Conservation (phyloP, 2,113 vertebrate species). For the Siphamia tubifer region DNA sequence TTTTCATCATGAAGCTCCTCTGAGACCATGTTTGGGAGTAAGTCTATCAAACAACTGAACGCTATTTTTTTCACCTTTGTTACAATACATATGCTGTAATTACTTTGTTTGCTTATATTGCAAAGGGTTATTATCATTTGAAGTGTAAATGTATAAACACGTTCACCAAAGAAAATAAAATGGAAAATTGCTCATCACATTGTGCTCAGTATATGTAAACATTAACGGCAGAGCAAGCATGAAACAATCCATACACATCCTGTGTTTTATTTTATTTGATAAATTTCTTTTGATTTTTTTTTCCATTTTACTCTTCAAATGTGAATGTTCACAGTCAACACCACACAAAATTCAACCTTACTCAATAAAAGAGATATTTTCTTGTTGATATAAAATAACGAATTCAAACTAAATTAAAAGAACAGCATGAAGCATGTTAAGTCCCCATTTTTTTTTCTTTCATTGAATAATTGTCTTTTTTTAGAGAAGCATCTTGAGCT, state of each 20-base stretch:
- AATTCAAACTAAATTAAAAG: slow-evolving; percentile 78
- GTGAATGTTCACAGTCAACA: slow-evolving; percentile 81
- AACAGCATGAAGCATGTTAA: slow-evolving; percentile 73
- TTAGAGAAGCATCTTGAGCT: slow-evolving; percentile 53
- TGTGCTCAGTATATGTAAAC: not conserved
- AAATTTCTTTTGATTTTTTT: slow-evolving; percentile 74
- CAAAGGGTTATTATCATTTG: not conserved
- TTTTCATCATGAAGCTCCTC: not conserved
- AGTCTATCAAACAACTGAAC: slow-evolving; percentile 42
- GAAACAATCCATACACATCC: slow-evolving; percentile 41
- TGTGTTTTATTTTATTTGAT: slow-evolving; percentile 76
- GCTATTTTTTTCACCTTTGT: not conserved
- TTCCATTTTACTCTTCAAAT: slow-evolving; percentile 75
- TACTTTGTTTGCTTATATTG: slow-evolving; percentile 1
- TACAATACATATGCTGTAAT: slow-evolving; percentile 33
- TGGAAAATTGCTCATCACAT: slow-evolving; percentile 20
- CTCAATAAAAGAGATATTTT: slow-evolving; percentile 71
- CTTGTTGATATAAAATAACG: slow-evolving; percentile 79
- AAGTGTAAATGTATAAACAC: not conserved
- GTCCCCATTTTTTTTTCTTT: slow-evolving; percentile 54
- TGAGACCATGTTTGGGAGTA: slow-evolving; percentile 14
- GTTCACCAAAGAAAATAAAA: slow-evolving; percentile 20
- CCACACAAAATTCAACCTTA: slow-evolving; percentile 76
- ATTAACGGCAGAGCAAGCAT: slow-evolving; percentile 26
- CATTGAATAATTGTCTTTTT: slow-evolving; percentile 60